Conservation (phyloP, 2,113 vertebrate species). For the Panurus biarmicus region DNA sequence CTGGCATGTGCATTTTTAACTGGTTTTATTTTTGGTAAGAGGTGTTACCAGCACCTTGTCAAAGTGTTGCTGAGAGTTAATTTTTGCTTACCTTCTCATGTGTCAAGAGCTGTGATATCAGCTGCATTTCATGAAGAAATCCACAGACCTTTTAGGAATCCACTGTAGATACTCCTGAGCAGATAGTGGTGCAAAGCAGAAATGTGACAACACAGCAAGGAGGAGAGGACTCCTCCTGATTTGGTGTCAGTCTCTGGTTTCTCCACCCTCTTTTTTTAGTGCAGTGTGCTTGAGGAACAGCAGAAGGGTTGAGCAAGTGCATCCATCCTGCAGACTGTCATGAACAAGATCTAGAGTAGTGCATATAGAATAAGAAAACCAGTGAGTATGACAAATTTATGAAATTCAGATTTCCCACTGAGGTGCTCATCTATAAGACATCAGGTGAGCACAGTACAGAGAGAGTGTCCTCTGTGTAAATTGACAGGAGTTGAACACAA, state of each 20-base stretch:
- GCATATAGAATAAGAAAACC: neutral
- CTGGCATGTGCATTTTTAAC: rapidly evolving
- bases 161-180: neutral
- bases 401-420: neutral
- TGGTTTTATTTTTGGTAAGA: neutral
- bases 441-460: neutral
- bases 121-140: neutral
- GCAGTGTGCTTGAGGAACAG: neutral
- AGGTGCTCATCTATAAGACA: neutral
- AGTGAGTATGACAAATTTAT: neutral
- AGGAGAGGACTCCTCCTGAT: neutral
- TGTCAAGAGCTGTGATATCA: neutral
- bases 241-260: neutral
- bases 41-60: neutral
- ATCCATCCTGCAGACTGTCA: neutral
- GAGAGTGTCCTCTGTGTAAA: neutral
- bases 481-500: neutral
- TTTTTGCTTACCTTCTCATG: neutral
- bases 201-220: neutral
- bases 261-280: neutral
- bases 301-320: neutral
- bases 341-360: neutral
- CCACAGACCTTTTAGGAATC: neutral
- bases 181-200: neutral
- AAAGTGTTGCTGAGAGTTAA: neutral